A percentile compares a stretch with the other conserved stretches of the same genome.
phyloP scores from a whole-genome alignment of 2,797 vertebrate species.

The Nothura maculosa region DNA sequence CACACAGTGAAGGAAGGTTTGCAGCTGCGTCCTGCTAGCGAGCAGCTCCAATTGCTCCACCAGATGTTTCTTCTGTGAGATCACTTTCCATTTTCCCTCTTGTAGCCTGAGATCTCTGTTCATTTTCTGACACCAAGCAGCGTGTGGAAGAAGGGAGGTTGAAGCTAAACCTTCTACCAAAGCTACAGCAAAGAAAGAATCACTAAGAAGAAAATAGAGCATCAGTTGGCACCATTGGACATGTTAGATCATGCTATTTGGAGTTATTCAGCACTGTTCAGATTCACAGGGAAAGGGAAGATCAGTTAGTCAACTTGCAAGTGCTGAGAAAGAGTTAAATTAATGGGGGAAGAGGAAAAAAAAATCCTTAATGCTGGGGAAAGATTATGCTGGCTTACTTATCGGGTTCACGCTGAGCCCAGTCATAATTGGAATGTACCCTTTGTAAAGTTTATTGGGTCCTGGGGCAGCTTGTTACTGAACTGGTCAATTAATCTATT shows the following conservation, averaged over 20 bases:
- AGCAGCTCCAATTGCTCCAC: not conserved
- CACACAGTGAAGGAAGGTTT: not conserved
- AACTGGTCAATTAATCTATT: conserved; percentile 98
- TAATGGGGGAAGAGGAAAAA: conserved; percentile 3
- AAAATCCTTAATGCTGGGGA: conserved; percentile 42
- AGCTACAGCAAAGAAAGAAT: not conserved
- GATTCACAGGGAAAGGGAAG: not conserved
- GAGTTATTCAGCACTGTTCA: not conserved
- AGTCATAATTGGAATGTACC: conserved; percentile 90
- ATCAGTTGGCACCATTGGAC: not conserved
- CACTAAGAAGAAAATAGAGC: too few species aligned
- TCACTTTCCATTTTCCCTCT: not conserved
- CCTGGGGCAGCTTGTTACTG: conserved; percentile 93
- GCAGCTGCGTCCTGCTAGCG: not conserved
- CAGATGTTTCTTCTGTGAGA: not conserved
- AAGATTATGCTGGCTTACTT: conserved; percentile 68
- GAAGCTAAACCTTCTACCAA: not conserved
- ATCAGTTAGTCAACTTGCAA: not conserved
- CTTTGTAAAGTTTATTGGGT: conserved; percentile 94
- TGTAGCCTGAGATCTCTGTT: not conserved
- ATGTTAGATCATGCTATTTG: not conserved
- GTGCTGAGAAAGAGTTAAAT: conserved; percentile 48
- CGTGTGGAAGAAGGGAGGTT: not conserved
- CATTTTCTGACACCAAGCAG: not conserved
- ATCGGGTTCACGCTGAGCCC: conserved; percentile 82